A percentile compares a stretch with the other conserved stretches of the same genome.
Evolutionary conservation across 2,113 vertebrate species (phyloP).

Genomic region (Dryoscopus gambensis): DNA sequence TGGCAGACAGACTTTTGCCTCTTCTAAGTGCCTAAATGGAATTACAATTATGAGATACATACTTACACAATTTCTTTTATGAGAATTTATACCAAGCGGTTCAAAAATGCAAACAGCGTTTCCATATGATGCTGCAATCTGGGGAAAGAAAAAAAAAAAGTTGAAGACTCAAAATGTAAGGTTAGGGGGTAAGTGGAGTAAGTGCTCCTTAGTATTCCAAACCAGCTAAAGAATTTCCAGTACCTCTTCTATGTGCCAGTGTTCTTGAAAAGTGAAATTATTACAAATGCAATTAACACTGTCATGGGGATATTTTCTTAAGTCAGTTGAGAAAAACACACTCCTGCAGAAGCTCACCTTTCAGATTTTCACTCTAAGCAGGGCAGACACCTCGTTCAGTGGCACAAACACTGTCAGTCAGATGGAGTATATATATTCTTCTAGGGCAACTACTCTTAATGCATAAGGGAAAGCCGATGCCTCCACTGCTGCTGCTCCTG

Average conservation of each 20-base stretch:
- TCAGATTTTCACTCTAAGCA: not conserved
- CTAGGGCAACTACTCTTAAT: not conserved
- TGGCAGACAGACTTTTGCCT: not conserved
- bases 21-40: not conserved
- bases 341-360: not conserved
- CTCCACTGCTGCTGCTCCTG: not conserved
- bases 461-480: not conserved
- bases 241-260: not conserved
- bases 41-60: not conserved
- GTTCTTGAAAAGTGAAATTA: not conserved
- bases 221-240: not conserved
- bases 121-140: constrained; percentile 98
- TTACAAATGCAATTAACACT: not conserved
- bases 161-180: constrained; percentile 10
- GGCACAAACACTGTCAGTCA: not conserved
- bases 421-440: not conserved
- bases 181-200: not conserved
- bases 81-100: constrained; percentile 87
- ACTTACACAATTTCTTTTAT: constrained; percentile 96
- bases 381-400: not conserved
- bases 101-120: constrained; percentile 98
- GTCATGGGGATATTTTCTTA: not conserved
- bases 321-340: not conserved
- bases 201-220: not conserved
- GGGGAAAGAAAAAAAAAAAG: not conserved